Base-by-base conservation (phyloP, 2,797 vertebrate genomes). In the Acanthopagrus latus region DNA sequence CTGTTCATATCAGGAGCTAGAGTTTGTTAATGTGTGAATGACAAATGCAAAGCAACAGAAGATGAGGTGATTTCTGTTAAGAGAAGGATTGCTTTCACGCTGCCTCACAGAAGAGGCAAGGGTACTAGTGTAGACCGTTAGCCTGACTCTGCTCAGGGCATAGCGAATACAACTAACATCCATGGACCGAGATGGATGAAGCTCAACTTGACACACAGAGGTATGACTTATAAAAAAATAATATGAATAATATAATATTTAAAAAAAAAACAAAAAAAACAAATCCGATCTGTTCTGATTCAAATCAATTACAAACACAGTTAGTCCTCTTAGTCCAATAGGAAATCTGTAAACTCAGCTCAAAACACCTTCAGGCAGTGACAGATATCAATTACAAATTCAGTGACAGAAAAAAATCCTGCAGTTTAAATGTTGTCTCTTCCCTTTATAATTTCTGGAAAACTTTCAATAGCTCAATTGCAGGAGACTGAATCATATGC, bases 371-470 rank as follows among this genome's bases (percentile, higher is more conserved):
- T 48, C 13, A 47, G 59, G 43, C 68, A 4, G 4, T 33, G 33
- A 14, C 6, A 65, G 56, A 67, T 16, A 64, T 14, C 23, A 21
- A 18, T n/a, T 5, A 16, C 27, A 58, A 55, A 57, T 20, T 23
- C 29, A 25, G 23, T 5, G 67, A 70, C 23, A 59, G n/a, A 25
- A 27, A 18, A 54, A 33, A 67, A 20, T 1, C 4, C 14, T 56
- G 48, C 5, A 3, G 2, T 23, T 14, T 56, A 33, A 66, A 17
- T 3, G 43, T 23, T 18, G 11, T n/a, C 17, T 10, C 5, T 44
- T 38, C 47, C 2, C 1, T 54, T 48, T 64, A 43, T 55, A 20
- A 77, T 78, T 72, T 73, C 60, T 54, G 33, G 7, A 76, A 76
- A 67, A 84, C 41, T 20, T 64, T 5, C 38, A 76, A 65, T 21